Conservation (phyloP, 2,888 invertebrate species). For the Macaria liturata region DNA sequence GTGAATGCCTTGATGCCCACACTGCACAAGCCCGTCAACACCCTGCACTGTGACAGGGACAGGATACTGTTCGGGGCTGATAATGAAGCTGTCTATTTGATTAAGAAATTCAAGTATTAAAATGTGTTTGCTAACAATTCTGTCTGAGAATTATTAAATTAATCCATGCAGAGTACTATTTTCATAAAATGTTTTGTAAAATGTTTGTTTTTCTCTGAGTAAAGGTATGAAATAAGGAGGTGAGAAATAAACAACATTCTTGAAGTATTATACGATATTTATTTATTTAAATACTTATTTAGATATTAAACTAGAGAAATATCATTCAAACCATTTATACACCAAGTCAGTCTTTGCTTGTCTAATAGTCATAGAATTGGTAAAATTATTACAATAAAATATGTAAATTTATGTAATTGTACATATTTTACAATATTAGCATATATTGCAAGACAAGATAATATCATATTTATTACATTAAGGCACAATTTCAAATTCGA, state of each 20-base stretch:
- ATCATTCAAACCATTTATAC: conserved; percentile 67
- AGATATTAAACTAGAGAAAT: conserved; percentile 65
- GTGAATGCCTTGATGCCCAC: conserved; percentile 89
- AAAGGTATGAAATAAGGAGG: neutral
- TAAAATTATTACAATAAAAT: conserved; percentile 55
- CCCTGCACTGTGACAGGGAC: conserved; percentile 89
- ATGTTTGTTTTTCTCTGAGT: no score
- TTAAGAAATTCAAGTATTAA: conserved; percentile 85
- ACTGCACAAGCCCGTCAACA: conserved; percentile 91
- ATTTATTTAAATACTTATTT: conserved; percentile 35
- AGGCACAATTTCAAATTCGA: conserved; percentile 47
- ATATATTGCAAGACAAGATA: conserved; percentile 33
- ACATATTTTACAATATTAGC: conserved; percentile 32
- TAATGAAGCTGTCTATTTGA: conserved; percentile 93
- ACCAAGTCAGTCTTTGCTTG: conserved; percentile 83
- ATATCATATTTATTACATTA: conserved; percentile 42
- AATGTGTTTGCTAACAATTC: no score
- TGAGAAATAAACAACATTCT: conserved; percentile 28
- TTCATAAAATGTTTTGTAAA: no score
- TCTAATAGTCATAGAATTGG: conserved; percentile 71
- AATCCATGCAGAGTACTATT: no score
- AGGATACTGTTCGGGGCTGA: conserved; percentile 93
- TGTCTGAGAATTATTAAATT: no score
- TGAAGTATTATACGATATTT: conserved; percentile 31
- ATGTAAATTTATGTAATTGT: conserved; percentile 36